Evolutionary conservation across 2,888 invertebrate species (phyloP), one percentile per base, ranked within the genome.

Genomic region (Chromoteleia sp.): DNA sequence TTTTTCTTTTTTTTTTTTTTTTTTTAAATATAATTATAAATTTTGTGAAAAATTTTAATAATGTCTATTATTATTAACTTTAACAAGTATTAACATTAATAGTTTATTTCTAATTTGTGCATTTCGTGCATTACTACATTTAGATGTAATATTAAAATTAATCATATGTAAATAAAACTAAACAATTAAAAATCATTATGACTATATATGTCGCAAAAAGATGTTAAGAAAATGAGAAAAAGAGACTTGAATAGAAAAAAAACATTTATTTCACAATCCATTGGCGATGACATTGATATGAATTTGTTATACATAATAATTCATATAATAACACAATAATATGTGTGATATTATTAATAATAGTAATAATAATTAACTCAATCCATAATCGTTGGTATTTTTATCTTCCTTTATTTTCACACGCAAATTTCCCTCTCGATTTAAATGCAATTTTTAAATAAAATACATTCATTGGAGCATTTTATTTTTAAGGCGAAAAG

Each of bases 241-340:
- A 41, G 15, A 41, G 15, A 15, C 1, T 45, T 12, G 12, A 29
- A 54, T 5, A 85, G 85, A 86, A 84, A 84, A 85, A 86, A 87
- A 87, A 89, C 85, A 87, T 88, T 88, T 89, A 90, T 89, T 90
- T 87, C 83, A 86, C 84, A 87, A 85, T 88, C 81, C 84, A 87
- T 86, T 83, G 83, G 85, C 83, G 85, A 87, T 88, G 86, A 88
- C 87, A 87, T 86, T 85, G 85, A 88, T 87, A 87, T 85, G 87
- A 87, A 87, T 86, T 87, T 85, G 71, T 83, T 83, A 84, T 85
- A 85, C 82, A 84, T 85, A 85, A 81, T 84, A 83, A 80, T 83
- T 79, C 33, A 84, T 79, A 82, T 84, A 83, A 82, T 84, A 83
- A 84, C 81, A 84, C 84, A 83, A 84, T 83, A 82, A 83, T n/a